These are phyloP conservation scores for Syngnathoides biaculeatus DNA, from an alignment of 2,113 vertebrate species.

Conservation along the genomic window DNA sequence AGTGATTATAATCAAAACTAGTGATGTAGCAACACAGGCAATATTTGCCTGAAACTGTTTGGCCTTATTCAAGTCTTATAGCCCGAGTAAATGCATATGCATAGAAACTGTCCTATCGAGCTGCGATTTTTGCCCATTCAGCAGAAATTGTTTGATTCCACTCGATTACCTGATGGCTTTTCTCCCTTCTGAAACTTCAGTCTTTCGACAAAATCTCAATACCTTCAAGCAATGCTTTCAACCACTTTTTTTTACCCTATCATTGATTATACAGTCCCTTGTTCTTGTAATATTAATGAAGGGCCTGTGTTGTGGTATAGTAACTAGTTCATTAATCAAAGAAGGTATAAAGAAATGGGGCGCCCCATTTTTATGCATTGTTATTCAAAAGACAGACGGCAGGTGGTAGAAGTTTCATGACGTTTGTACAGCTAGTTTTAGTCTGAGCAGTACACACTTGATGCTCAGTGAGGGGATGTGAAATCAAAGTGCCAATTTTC, in stretches of 20 bases:
- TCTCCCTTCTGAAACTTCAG: slow-evolving; percentile 24
- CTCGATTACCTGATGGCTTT: slow-evolving; percentile 54
- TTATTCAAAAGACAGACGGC: not conserved
- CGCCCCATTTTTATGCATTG: slow-evolving; percentile 9
- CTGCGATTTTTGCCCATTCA: slow-evolving; percentile 49
- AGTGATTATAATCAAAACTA: not conserved
- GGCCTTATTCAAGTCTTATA: not conserved
- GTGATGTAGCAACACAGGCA: not conserved
- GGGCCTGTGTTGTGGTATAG: slow-evolving; percentile 8
- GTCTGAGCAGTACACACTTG: not conserved
- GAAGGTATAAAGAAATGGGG: slow-evolving; percentile 13
- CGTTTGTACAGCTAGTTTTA: not conserved
- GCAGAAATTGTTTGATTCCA: slow-evolving; percentile 46
- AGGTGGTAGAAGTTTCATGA: slow-evolving; percentile 9
- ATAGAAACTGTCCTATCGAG: slow-evolving; percentile 27
- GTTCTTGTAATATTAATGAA: slow-evolving; percentile 44
- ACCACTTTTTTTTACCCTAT: not conserved
- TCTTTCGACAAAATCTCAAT: slow-evolving; percentile 28
- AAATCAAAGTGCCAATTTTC: not conserved
- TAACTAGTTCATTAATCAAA: slow-evolving; percentile 47
- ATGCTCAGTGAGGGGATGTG: not conserved
- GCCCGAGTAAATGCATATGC: slow-evolving; percentile 46
- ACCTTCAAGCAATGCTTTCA: slow-evolving; percentile 22
- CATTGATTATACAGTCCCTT: slow-evolving; percentile 39
- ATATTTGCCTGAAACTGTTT: not conserved